Evolutionary conservation across 2,888 invertebrate species (phyloP), one percentile per base, ranked within the genome.

Genomic region (Calephelis perditalis): DNA sequence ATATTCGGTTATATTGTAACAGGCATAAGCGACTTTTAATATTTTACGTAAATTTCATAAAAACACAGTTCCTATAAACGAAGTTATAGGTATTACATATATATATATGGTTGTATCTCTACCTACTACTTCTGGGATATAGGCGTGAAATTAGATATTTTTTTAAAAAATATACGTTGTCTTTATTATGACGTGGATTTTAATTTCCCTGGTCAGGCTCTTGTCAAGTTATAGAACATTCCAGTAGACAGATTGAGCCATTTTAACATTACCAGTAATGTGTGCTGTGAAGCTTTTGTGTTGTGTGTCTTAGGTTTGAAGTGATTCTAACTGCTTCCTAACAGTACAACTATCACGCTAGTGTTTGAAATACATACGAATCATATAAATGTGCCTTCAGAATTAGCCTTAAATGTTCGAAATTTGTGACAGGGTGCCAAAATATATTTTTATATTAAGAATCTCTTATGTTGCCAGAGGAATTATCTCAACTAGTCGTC

Each of bases 401-500:
- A 62, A 68, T 73, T 52, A 72, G 70, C 70, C 71, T 72, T 64
- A 58, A 59, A 61, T 46, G 60, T 40, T 56, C 59, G 56, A 54
- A 66, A 69, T 69, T 69, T 66, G 62, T 63, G 52, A 57, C 62
- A 70, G 68, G 71, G 79, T 84, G 82, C 80, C 81, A 82, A 80
- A 76, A 73, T 26, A 26, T 63, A 10, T 63, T 71, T 70, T 68
- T 67, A 69, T 65, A 62, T 66, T 77, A 78, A 75, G 84, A 85
- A 85, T 86, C 86, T 85, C 84, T 68, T 68, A 67, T 69, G 68
- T 70, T 71, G 65, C 69, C 67, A 68, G 67, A 68, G 71, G 66
- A 73, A 69, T 67, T 65, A 69, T 70, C 84, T 82, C 81, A 82
- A 82, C 84, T 84, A 79, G 78, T 80, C 71, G 68, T 67, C 63